These are phyloP conservation scores for Calcarius lapponicus DNA, from an alignment of 2,797 vertebrate species.

Conservation along the genomic window DNA sequence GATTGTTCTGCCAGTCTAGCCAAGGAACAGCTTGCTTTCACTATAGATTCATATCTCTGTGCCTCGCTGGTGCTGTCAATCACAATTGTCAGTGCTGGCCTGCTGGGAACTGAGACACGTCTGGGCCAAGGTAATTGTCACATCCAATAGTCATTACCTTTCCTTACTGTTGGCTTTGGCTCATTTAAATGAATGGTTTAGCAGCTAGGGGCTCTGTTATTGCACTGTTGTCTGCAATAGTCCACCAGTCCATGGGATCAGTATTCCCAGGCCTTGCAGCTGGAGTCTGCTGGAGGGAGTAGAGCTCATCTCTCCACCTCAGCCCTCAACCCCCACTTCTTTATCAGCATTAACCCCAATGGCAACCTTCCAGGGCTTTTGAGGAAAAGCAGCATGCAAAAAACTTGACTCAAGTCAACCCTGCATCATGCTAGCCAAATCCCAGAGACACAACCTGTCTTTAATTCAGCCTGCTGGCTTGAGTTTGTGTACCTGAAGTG, in stretches of 20 bases:
- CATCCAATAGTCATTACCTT: background rate
- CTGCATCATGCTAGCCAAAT: background rate
- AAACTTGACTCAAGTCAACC: background rate
- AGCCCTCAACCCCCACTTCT: background rate
- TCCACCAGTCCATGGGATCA: background rate
- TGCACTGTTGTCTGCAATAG: background rate
- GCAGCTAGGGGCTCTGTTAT: background rate
- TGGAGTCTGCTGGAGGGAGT: background rate
- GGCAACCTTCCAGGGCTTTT: background rate
- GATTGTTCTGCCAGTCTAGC: background rate
- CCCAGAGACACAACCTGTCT: background rate
- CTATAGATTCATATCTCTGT: background rate
- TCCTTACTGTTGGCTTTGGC: background rate
- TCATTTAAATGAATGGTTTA: background rate
- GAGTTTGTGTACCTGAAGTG: background rate
- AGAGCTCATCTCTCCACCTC: background rate
- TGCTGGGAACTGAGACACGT: background rate
- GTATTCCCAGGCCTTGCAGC: background rate
- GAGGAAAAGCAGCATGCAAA: background rate
- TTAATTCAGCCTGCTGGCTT: background rate
- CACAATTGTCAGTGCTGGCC: background rate
- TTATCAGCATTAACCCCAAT: background rate
- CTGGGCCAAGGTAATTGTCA: background rate
- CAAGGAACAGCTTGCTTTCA: background rate
- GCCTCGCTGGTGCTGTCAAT: background rate